Evolutionary conservation across 2,888 invertebrate species (phyloP), one percentile per base, ranked within the genome.

Genomic region (Eupithecia exiguata): DNA sequence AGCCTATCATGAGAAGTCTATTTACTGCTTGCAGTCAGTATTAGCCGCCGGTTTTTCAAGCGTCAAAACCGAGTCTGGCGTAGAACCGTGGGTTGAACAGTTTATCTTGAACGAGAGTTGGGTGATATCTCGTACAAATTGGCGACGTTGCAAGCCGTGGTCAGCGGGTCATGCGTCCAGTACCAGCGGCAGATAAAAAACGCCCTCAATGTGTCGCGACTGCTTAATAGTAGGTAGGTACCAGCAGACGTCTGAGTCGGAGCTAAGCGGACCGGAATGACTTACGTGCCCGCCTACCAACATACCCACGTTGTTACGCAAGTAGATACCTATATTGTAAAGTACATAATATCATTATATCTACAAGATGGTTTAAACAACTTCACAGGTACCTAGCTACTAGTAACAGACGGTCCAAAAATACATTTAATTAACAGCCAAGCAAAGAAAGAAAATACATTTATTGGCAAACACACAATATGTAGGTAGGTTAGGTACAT

Each of bases 91-190:
- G 78, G 79, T 75, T 69, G 72, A 69, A 77, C 70, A 75, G 81
- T 58, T 79, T 85, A 84, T 87, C 86, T 10, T 58, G 58, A 58
- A 53, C 53, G 58, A 58, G 21, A 58, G 25, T 79, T 78, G 78
- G 81, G 78, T 80, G 83, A 84, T 89, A 88, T 87, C 87, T 84
- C 80, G 77, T 84, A 89, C 88, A 87, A 88, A 88, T 90, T 88
- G 86, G 87, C 88, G 85, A 88, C 85, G 85, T 81, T 87, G 88
- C 88, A 86, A 85, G 83, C 84, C 79, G 82, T 84, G 88, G 90
- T 89, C 89, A 87, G 73, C 80, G 81, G 88, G 88, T 88, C 89
- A 88, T 77, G 79, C 82, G 84, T 78, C 83, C 81, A 58, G 73
- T 71, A 73, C 70, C 79, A 77, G 78, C 12, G 21, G 12, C 74